Percentiles rank a stretch among this genome's conserved stretches.
Evolutionary conservation across 1,140 invertebrate species (phyloP).

Genomic region (Pseudomyrmex cubaensis): DNA sequence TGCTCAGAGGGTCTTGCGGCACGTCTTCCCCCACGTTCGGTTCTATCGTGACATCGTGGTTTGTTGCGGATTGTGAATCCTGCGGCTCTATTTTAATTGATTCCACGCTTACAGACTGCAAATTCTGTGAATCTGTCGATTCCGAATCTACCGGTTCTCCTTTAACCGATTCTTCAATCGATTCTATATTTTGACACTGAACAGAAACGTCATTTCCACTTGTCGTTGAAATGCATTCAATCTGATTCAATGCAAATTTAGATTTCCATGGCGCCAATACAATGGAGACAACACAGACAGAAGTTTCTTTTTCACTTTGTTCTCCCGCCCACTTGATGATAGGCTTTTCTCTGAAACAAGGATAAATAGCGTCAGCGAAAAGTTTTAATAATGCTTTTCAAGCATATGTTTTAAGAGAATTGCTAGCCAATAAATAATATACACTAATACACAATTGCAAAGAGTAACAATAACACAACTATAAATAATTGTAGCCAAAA

Average conservation of each 20-base stretch:
- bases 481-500: slow-evolving; percentile 1
- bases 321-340: slow-evolving; percentile 34
- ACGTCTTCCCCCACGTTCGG: background rate
- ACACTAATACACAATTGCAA: background rate
- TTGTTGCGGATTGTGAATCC: no score
- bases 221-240: background rate
- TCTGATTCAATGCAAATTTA: background rate
- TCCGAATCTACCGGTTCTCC: background rate
- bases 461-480: no score
- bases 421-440: background rate
- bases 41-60: no score
- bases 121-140: background rate
- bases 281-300: slow-evolving; percentile 28
- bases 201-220: background rate
- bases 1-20: background rate
- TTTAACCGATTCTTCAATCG: background rate
- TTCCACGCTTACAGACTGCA: no score
- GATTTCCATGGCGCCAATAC: slow-evolving; percentile 25
- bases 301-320: background rate
- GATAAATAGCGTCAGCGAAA: slow-evolving; percentile 58
- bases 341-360: slow-evolving; percentile 67
- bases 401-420: background rate
- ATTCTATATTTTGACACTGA: background rate
- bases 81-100: no score
- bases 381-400: background rate